A percentile compares a stretch with the other conserved stretches of the same genome.
Conservation (phyloP, 2,113 vertebrate species). For the Pterocles orientalis region DNA sequence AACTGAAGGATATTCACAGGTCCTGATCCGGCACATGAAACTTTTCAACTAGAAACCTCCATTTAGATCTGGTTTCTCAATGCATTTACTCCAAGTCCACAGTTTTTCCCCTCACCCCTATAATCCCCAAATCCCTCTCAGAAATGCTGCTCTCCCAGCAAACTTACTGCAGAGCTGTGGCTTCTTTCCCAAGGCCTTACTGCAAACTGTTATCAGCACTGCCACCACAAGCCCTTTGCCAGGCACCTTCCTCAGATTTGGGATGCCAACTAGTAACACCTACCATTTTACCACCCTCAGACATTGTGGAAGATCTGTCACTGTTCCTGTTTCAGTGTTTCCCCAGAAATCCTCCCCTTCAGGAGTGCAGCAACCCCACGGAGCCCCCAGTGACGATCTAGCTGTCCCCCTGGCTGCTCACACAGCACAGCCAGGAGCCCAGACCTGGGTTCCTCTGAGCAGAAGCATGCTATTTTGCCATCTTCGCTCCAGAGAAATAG, state of each 20-base stretch:
- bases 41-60: not conserved
- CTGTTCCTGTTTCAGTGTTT: not conserved
- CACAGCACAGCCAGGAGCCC: not conserved
- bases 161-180: not conserved
- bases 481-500: not conserved
- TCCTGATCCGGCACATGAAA: not conserved
- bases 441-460: not conserved
- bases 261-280: not conserved
- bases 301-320: not conserved
- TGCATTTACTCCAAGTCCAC: not conserved
- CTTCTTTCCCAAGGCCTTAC: not conserved
- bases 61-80: not conserved
- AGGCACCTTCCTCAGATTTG: not conserved
- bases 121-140: not conserved
- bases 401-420: not conserved
- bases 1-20: not conserved
- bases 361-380: not conserved
- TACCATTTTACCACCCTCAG: not conserved
- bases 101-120: not conserved
- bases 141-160: accelerated
- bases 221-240: not conserved
- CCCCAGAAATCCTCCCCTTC: not conserved
- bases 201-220: not conserved
- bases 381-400: accelerated
- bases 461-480: not conserved